Evolutionary conservation across 2,888 invertebrate species (phyloP), one percentile per base, ranked within the genome.

Genomic region (Rhynchonema sp.): DNA sequence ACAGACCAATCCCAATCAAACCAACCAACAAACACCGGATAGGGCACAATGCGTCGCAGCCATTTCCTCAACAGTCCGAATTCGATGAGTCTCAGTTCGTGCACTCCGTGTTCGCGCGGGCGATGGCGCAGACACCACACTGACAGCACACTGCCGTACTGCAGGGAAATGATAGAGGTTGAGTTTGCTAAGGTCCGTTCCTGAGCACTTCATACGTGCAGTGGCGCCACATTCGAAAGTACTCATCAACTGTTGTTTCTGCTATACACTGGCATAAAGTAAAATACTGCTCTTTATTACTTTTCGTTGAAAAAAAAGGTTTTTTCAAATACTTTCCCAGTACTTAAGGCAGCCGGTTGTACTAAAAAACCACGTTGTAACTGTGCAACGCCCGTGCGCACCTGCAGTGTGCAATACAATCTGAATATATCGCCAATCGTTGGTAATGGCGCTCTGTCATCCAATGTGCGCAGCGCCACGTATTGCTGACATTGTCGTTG

Each of bases 11-110:
- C n/a, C n/a, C n/a, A n/a, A n/a, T n/a, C n/a, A n/a, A n/a, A n/a
- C n/a, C n/a, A 6, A 49, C 49, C 49, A 23, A n/a, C 49, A 49
- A n/a, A 49, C 49, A 59, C 57, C n/a, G 62, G 62, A 49, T 55
- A 62, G 22, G 22, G 52, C 26, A 22, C 27, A 20, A 62, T 22
- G 23, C 56, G 58, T 1, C 60, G 28, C 28, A 62, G 2, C 38
- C 30, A 58, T 2, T 55, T 55, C 20, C 56, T 53, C 23, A 30
- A 17, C 17, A 60, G 30, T 17, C 59, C 62, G 23, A 49, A 60
- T 28, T 56, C 58, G n/a, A 62, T 49, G 9, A 62, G 53, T 27
- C 54, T 55, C 26, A 59, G 56, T 28, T 62, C 62, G 56, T 62
- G 61, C 29, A 62, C 57, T 2, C 30, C 29, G 30, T 26, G 30